These are phyloP conservation scores for Parauchenoglanis ngamensis DNA, from an alignment of 2,797 vertebrate species.

Conservation along the genomic window DNA sequence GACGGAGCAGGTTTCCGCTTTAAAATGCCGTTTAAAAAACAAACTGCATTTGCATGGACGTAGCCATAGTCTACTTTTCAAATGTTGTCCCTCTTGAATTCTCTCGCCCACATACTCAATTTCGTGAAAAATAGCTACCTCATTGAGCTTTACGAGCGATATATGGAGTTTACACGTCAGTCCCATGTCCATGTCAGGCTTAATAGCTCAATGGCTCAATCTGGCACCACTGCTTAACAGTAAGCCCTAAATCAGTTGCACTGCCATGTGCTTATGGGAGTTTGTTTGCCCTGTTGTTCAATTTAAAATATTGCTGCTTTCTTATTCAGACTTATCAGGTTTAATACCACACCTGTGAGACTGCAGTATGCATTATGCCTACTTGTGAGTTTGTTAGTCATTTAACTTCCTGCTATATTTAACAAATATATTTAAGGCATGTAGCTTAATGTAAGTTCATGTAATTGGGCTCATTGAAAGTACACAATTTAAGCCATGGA, in stretches of 20 bases:
- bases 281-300: conserved; percentile 9
- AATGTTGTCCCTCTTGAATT: not conserved
- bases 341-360: not conserved
- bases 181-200: not conserved
- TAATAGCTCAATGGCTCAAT: conserved; percentile 8
- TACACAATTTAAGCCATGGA: not conserved
- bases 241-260: conserved; percentile 2
- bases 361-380: not conserved
- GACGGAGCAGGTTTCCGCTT: too few relatives aligned
- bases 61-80: not conserved
- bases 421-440: not conserved
- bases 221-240: not conserved
- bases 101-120: not conserved
- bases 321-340: not conserved
- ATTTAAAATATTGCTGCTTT: not conserved
- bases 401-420: not conserved
- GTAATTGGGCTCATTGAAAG: not conserved
- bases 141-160: not conserved
- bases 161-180: not conserved
- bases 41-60: too few relatives aligned
- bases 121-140: not conserved
- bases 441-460: not conserved
- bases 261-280: conserved; percentile 14
- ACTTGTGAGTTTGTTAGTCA: not conserved
- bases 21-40: too few relatives aligned